Percentiles rank a stretch among this genome's conserved stretches.
Evolutionary conservation across 2,113 vertebrate species (phyloP).

Genomic region (Bubo bubo): DNA sequence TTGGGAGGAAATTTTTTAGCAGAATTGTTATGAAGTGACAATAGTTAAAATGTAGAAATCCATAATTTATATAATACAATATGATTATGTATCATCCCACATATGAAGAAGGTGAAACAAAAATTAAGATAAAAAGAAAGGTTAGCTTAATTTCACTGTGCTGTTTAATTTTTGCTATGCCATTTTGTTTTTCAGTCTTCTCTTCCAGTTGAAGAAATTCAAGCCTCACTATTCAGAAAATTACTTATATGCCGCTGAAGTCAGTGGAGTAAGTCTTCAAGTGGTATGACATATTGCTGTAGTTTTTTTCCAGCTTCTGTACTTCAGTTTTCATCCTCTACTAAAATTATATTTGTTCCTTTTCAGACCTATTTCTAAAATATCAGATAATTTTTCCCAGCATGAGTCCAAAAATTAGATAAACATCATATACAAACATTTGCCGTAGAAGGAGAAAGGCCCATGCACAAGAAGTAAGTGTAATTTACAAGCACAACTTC

Average conservation of each 20-base stretch:
- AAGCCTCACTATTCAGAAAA: background rate
- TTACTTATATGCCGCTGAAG: background rate
- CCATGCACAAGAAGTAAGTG: background rate
- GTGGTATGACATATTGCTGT: background rate
- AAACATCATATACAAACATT: background rate
- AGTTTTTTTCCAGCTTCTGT: background rate
- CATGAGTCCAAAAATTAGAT: background rate
- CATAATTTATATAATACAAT: background rate
- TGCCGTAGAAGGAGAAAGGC: background rate
- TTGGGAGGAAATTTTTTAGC: background rate
- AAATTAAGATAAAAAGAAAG: background rate
- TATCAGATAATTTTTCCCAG: background rate
- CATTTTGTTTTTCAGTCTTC: background rate
- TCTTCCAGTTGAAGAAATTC: background rate
- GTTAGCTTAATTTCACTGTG: background rate
- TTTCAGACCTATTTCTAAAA: background rate
- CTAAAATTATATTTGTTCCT: background rate
- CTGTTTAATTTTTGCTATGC: background rate
- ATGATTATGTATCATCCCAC: background rate
- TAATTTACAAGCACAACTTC: background rate
- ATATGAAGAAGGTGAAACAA: background rate
- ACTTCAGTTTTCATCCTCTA: background rate
- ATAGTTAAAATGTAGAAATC: background rate
- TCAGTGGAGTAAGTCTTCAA: background rate
- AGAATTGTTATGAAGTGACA: background rate